phyloP scores from a whole-genome alignment of 23 tunicate species.

The Botrylloides violaceus region DNA sequence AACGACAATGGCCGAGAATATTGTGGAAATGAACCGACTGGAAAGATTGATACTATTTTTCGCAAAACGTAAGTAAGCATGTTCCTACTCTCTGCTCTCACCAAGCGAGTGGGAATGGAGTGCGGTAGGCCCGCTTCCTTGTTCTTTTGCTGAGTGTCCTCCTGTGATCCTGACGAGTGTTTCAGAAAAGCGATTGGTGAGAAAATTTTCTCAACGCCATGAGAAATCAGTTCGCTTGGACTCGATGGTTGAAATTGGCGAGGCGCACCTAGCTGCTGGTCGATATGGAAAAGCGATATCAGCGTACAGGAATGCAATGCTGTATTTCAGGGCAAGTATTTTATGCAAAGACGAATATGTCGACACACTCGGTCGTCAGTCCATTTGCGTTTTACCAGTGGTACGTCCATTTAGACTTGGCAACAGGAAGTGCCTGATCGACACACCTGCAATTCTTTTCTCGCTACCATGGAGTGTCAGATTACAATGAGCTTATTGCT shows the following conservation, averaged over 20 bases:
- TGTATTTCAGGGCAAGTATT: conserved; percentile 1
- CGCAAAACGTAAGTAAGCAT: background rate
- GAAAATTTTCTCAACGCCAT: background rate
- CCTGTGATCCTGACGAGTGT: too few species aligned
- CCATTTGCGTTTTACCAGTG: too few species aligned
- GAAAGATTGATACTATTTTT: background rate
- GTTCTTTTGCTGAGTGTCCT: too few species aligned
- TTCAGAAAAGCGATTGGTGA: background rate
- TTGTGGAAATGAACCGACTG: background rate
- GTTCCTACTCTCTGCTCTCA: too few species aligned
- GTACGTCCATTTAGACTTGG: background rate
- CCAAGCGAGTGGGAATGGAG: too few species aligned
- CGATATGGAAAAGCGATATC: conserved; percentile 8
- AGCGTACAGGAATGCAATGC: background rate
- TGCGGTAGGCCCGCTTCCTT: too few species aligned
- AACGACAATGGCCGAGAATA: background rate
- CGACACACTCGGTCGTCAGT: background rate
- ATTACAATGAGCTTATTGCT: conserved; percentile 4
- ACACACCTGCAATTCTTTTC: background rate
- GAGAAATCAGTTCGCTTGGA: background rate
- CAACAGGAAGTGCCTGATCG: background rate
- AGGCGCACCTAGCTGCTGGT: background rate
- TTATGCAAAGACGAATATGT: background rate
- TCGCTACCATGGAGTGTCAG: conserved; percentile 6
- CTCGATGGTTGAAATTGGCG: background rate